Base-by-base conservation (phyloP, 2,113 vertebrate genomes). In the Ciconia maguari region DNA sequence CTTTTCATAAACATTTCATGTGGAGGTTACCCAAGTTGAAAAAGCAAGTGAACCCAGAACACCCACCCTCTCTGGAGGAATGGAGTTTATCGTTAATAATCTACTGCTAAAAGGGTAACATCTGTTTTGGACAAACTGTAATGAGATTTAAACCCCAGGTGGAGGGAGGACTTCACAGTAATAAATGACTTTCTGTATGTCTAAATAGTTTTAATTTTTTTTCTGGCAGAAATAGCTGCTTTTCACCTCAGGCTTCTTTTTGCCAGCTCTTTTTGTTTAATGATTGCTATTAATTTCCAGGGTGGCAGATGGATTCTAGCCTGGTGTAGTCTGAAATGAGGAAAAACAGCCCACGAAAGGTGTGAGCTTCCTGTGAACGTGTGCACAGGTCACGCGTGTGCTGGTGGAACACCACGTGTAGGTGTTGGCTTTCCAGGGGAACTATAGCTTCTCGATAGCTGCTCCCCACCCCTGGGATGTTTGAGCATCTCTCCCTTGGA, bases 111-210 rank as follows among this genome's bases (percentile, higher is more conserved):
- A 98, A 98, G 97, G 97, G 97, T 98, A 98, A 98, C 98, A 98
- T 98, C 98, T 98, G 98, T 98, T 98, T 98, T 98, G 97, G 97
- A 97, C 98, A 97, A 98, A 98, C 89, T 92, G 95, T 98, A 98
- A 98, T 98, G 97, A 98, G 98, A 98, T 98, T 98, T 93, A 97
- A 98, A 97, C 97, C 98, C 97, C 96, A 98, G 97, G 96, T 98
- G 97, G 97, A 97, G 93, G 78, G 88, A 97, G 95, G 96, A 95
- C 97, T 97, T 96, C 97, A 97, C 94, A 96, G 95, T 97, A 98
- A 98, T 97, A 97, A 98, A 98, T 93, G 96, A 97, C 97, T 96
- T 90, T 96, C 95, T 96, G 91, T 96, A 96, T 93, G 95, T 97
- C 96, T 98, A 97, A 98, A 98, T 97, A 98, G 96, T 98, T 98